Percentiles rank a stretch among this genome's conserved stretches.
phyloP scores from a whole-genome alignment of 92 coral and sea anemone genomes.

The Parazoanthus atlanticus region DNA sequence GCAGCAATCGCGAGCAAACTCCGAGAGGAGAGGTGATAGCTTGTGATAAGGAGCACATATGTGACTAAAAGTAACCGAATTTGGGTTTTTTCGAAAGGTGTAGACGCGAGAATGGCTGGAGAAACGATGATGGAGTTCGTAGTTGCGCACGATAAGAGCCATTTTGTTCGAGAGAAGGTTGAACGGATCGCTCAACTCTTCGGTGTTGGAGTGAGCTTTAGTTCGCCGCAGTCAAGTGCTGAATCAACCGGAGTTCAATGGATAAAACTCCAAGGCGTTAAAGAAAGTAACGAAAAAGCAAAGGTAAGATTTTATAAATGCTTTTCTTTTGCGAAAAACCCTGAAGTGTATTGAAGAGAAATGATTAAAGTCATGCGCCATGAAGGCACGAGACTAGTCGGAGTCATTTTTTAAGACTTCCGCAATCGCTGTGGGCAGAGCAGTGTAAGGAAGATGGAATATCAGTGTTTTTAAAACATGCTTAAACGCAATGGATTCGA shows the following conservation, averaged over 20 bases:
- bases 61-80: slow-evolving; percentile 1
- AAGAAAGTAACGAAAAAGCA: slow-evolving; percentile 47
- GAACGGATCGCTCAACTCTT: slow-evolving; percentile 48
- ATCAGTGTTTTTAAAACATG: neutral
- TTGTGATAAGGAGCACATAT: neutral
- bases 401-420: slow-evolving; percentile 32
- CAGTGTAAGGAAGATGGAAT: neutral
- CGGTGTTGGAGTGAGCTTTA: slow-evolving; percentile 48
- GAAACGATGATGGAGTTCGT: slow-evolving; percentile 61
- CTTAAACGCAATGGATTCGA: neutral
- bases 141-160: slow-evolving; percentile 50
- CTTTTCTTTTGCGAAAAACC: neutral
- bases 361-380: slow-evolving; percentile 7
- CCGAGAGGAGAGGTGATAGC: neutral
- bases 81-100: neutral
- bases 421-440: slow-evolving; percentile 15
- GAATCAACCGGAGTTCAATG: slow-evolving; percentile 48
- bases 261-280: slow-evolving; percentile 45
- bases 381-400: slow-evolving; percentile 12
- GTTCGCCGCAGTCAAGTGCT: slow-evolving; percentile 41
- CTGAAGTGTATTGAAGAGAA: neutral
- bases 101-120: slow-evolving; percentile 19
- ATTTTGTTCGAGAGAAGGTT: slow-evolving; percentile 43
- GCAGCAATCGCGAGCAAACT: slow-evolving; percentile 5
- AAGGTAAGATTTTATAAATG: slow-evolving; percentile 14